Evolutionary conservation across 2,113 vertebrate species (phyloP), one percentile per base, ranked within the genome.

Genomic region (Mirounga angustirostris): DNA sequence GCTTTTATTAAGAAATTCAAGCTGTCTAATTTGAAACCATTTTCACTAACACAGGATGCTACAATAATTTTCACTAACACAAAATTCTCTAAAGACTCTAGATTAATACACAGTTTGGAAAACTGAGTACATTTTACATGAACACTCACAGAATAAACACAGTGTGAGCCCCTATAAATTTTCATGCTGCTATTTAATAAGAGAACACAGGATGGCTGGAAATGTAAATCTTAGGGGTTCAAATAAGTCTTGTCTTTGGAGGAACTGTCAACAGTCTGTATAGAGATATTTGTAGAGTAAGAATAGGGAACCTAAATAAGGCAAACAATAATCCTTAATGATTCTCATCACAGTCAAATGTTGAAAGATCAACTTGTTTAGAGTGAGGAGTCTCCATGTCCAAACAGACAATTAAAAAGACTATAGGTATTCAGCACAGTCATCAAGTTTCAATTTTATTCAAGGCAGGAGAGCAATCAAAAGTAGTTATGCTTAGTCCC

Each of bases 1-100:
- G 67, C 85, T 94, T 91, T 65, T 91, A 58, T 93, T 91, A 96
- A 89, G 84, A 94, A 97, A 94, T 82, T 69, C 19, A 58, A 78
- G 33, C 54, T 82, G 33, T 94, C 67, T 56, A 40, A 85, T 87
- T 84, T 90, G 58, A 81, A 97, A 85, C 16, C 5, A 40, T 95
- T 87, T 83, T 96, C 85, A 67, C n/a, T 22, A 63, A 69, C 74
- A 71, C 59, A 87, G 67, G 69, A 58, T 69, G 50, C 67, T 58
- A 19, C 50, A 5, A 43, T 80, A 61, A 92, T 90, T 94, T 54
- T 84, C 56, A 94, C n/a, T 52, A 56, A 78, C 5, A n/a, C 58
- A 46, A 50, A 91, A 16, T 43, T 63, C 58, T 79, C 36, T 43
- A 52, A 54, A 65, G 61, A 33, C 46, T 19, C 63, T 88, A 89